These are phyloP conservation scores for Colostygia pectinataria DNA, from an alignment of 2,888 invertebrate genomes.

Conservation along the genomic window DNA sequence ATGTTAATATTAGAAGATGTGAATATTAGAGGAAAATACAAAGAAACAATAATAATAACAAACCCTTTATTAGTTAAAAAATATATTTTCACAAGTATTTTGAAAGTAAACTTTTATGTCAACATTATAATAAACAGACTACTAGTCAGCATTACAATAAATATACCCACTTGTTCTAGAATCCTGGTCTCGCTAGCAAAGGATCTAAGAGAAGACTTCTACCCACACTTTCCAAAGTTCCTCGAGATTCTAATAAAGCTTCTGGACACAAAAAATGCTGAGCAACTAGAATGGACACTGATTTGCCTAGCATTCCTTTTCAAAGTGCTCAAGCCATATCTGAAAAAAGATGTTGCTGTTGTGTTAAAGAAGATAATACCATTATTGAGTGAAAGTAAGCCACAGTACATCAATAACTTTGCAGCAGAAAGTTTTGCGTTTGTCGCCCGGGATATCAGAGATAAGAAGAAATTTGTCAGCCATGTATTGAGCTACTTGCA, in stretches of 20 bases:
- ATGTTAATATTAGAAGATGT: too few species aligned
- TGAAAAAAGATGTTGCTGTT: slow-evolving; percentile 89
- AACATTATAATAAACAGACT: too few species aligned
- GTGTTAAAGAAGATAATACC: slow-evolving; percentile 89
- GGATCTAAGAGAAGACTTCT: slow-evolving; percentile 95
- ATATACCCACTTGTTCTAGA: slow-evolving; percentile 80
- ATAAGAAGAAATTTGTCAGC: slow-evolving; percentile 88
- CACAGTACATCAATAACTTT: slow-evolving; percentile 94
- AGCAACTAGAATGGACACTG: slow-evolving; percentile 93
- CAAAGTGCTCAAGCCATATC: slow-evolving; percentile 92
- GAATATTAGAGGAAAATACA: too few species aligned
- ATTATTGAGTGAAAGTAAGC: slow-evolving; percentile 89
- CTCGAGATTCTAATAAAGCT: slow-evolving; percentile 88
- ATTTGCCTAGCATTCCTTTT: slow-evolving; percentile 94
- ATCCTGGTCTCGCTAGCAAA: slow-evolving; percentile 92
- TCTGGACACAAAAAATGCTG: slow-evolving; percentile 89
- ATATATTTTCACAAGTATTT: too few species aligned
- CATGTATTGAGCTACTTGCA: slow-evolving; percentile 87
- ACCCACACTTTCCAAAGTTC: slow-evolving; percentile 91
- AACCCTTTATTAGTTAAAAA: too few species aligned
- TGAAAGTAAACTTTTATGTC: too few species aligned
- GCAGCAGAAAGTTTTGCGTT: slow-evolving; percentile 98
- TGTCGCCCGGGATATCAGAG: slow-evolving; percentile 93
- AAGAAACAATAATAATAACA: too few species aligned
- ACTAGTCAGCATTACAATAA: too few species aligned